phyloP scores from a whole-genome alignment of 2,797 vertebrate species.

The Salmo trutta region DNA sequence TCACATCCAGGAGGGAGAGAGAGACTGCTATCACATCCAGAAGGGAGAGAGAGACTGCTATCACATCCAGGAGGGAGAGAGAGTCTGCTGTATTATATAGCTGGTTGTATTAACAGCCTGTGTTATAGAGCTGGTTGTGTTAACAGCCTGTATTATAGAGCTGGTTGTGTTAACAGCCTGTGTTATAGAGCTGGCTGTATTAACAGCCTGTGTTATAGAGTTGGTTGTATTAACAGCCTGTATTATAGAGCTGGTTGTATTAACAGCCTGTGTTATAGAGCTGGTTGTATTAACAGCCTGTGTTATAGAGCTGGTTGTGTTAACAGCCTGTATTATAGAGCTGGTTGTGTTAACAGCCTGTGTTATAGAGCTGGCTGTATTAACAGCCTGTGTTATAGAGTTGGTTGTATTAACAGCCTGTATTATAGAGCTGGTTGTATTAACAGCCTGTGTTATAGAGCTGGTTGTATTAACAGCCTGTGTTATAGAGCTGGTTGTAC shows the following conservation, averaged over 20 bases:
- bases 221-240: background rate
- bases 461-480: background rate
- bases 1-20: slow-evolving; percentile 3
- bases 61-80: too few species aligned
- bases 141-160: slow-evolving; percentile 14
- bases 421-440: slow-evolving; percentile 5
- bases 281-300: background rate
- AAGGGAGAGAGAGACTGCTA: too few species aligned
- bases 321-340: too few species aligned
- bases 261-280: too few species aligned
- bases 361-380: too few species aligned
- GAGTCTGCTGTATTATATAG: background rate
- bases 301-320: slow-evolving; percentile 2
- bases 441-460: slow-evolving; percentile 14
- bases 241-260: too few species aligned
- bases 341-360: too few species aligned
- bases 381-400: too few species aligned
- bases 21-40: background rate
- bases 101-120: background rate
- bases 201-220: slow-evolving; percentile 14
- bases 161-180: background rate
- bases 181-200: too few species aligned
- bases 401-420: background rate
- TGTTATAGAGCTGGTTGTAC: too few species aligned
- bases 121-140: slow-evolving; percentile 8